Evolutionary conservation across 2,888 invertebrate species (phyloP).

Genomic region (Phoenoteleia sp.): DNA sequence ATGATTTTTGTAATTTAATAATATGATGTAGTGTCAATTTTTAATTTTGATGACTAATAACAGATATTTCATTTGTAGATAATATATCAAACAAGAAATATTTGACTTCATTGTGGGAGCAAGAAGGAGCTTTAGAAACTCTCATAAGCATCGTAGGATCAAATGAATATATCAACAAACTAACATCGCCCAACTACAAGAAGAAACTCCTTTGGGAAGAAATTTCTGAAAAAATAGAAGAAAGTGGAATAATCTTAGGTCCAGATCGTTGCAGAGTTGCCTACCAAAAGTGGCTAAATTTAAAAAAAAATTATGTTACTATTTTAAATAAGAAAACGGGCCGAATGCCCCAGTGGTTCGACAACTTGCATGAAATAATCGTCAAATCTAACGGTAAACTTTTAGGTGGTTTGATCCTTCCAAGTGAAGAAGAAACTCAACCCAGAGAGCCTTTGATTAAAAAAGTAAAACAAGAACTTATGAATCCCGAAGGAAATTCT

Average conservation of each 20-base stretch:
- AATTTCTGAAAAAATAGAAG: conserved; percentile 56
- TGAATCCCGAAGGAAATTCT: conserved; percentile 57
- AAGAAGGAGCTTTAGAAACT: conserved; percentile 63
- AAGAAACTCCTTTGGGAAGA: conserved; percentile 67
- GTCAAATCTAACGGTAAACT: conserved; percentile 53
- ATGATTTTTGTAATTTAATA: too few relatives aligned
- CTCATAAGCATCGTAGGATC: conserved; percentile 64
- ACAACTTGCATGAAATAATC: conserved; percentile 54
- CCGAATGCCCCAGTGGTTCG: conserved; percentile 59
- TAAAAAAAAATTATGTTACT: conserved; percentile 67
- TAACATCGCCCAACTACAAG: conserved; percentile 64
- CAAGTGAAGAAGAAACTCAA: conserved; percentile 33
- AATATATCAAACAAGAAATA: conserved; percentile 38
- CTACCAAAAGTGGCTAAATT: conserved; percentile 67
- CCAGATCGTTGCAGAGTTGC: conserved; percentile 58
- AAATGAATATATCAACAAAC: conserved; percentile 51
- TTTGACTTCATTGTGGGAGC: conserved; percentile 59
- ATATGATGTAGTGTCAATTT: too few relatives aligned
- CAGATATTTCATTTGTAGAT: too few relatives aligned
- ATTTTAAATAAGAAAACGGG: conserved; percentile 53
- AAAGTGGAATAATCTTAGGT: conserved; percentile 48
- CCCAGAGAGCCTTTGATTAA: conserved; percentile 41
- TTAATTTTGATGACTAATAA: too few relatives aligned
- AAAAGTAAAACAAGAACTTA: conserved; percentile 62
- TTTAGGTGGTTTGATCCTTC: conserved; percentile 46